Conservation (phyloP, 2,113 vertebrate genomes). For the Sylvicapra grimmia region DNA sequence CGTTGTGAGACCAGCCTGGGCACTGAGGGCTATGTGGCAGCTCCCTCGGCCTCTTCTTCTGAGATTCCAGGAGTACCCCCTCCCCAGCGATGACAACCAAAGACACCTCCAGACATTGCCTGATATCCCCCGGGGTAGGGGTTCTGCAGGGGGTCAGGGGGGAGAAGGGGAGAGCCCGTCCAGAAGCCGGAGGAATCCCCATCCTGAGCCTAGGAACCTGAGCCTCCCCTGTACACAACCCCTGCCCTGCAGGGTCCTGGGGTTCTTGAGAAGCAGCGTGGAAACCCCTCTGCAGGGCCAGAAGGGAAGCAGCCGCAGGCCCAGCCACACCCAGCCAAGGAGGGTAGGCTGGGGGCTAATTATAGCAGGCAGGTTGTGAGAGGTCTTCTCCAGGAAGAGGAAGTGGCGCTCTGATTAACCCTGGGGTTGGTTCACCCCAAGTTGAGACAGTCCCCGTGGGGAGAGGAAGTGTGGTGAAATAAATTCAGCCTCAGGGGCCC, state of each 20-base stretch:
- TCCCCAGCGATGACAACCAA: background rate
- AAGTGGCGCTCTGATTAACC: constrained; percentile 31
- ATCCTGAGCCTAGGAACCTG: background rate
- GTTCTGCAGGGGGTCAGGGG: background rate
- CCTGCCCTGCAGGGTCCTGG: background rate
- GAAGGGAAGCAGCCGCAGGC: background rate
- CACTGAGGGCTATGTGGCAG: rapidly evolving
- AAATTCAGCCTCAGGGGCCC: background rate
- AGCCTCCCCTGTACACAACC: rapidly evolving
- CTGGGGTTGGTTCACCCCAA: background rate
- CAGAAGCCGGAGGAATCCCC: rapidly evolving
- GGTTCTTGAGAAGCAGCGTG: background rate
- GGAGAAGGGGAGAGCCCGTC: rapidly evolving
- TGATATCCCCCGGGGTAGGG: rapidly evolving
- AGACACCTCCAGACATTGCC: background rate
- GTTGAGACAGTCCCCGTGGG: background rate
- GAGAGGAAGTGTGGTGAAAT: background rate
- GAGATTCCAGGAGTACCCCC: background rate
- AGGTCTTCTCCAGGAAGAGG: background rate
- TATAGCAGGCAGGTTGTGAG: background rate
- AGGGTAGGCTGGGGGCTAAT: background rate
- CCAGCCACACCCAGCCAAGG: background rate
- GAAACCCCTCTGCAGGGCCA: background rate
- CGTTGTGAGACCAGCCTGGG: rapidly evolving
- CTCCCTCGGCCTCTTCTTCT: background rate